Percentiles rank a stretch among this genome's conserved stretches.
phyloP scores from a whole-genome alignment of 2,888 invertebrate species.

The Sphaerophoria taeniata region DNA sequence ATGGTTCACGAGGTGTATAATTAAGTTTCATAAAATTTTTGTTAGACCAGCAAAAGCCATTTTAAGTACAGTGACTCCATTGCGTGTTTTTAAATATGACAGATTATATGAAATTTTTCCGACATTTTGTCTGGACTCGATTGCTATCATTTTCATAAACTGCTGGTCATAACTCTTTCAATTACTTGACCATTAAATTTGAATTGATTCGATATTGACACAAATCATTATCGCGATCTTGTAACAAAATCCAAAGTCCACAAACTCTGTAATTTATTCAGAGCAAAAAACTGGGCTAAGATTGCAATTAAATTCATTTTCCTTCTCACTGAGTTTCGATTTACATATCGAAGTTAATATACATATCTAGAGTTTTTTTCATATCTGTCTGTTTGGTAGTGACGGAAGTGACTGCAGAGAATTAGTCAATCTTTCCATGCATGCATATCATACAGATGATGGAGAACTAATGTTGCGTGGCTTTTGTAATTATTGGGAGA shows the following conservation, averaged over 20 bases:
- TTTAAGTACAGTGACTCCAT: conserved; percentile 22
- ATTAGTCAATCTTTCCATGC: conserved; percentile 57
- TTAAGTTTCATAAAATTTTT: conserved; percentile 3
- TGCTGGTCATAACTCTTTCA: neutral
- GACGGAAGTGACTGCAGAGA: conserved; percentile 59
- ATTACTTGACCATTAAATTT: conserved; percentile 5
- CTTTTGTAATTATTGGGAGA: conserved; percentile 12
- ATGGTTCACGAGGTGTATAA: conserved; percentile 9
- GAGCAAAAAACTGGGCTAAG: conserved; percentile 43
- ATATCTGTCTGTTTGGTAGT: conserved; percentile 12
- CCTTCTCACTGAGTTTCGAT: conserved; percentile 27
- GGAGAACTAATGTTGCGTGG: conserved; percentile 46
- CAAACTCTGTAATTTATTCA: conserved; percentile 16
- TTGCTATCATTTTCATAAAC: conserved; percentile 30
- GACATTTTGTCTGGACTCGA: conserved; percentile 23
- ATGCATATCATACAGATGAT: conserved; percentile 31
- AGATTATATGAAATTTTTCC: conserved; percentile 48
- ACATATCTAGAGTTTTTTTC: neutral
- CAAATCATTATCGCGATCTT: conserved; percentile 49
- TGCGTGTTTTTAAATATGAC: conserved; percentile 17
- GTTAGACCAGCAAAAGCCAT: neutral
- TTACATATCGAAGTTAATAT: conserved; percentile 19
- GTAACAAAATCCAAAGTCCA: conserved; percentile 67
- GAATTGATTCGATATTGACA: conserved; percentile 69
- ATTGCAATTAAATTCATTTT: conserved; percentile 40